Evolutionary conservation across 2,113 vertebrate species (phyloP).

Genomic region (Tragelaphus imberbis): DNA sequence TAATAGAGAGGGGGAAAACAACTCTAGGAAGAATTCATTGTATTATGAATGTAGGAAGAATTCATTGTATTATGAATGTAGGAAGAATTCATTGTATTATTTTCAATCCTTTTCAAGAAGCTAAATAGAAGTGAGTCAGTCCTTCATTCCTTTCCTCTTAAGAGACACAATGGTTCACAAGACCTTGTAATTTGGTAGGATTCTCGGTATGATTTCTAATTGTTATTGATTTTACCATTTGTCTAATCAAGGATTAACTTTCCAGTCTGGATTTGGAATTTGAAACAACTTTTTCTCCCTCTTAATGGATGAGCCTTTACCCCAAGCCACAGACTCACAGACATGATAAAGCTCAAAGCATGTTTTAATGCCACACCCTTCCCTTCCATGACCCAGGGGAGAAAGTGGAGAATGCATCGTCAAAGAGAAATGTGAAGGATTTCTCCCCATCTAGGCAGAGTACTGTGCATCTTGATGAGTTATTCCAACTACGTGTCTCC

Average conservation of each 20-base stretch:
- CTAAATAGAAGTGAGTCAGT: background rate
- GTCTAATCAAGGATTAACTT: constrained; percentile 13
- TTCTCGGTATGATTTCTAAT: background rate
- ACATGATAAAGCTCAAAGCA: background rate
- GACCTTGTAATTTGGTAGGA: background rate
- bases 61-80: background rate
- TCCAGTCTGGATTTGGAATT: background rate
- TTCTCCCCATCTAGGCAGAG: background rate
- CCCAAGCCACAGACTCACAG: background rate
- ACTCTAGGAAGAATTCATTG: background rate
- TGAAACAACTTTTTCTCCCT: background rate
- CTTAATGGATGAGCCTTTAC: background rate
- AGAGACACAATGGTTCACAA: background rate
- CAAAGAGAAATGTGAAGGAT: background rate
- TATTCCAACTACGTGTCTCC: background rate
- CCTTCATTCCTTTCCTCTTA: background rate
- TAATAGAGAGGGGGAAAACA: background rate
- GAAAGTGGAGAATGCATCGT: background rate
- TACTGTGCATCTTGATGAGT: background rate
- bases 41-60: background rate
- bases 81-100: background rate
- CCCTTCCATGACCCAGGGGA: background rate
- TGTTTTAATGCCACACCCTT: background rate
- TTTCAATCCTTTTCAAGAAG: background rate
- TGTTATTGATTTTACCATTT: background rate